A percentile compares a stretch with the other conserved stretches of the same genome.
Conservation (phyloP, 2,113 vertebrate genomes). For the Puffinus mauretanicus region DNA sequence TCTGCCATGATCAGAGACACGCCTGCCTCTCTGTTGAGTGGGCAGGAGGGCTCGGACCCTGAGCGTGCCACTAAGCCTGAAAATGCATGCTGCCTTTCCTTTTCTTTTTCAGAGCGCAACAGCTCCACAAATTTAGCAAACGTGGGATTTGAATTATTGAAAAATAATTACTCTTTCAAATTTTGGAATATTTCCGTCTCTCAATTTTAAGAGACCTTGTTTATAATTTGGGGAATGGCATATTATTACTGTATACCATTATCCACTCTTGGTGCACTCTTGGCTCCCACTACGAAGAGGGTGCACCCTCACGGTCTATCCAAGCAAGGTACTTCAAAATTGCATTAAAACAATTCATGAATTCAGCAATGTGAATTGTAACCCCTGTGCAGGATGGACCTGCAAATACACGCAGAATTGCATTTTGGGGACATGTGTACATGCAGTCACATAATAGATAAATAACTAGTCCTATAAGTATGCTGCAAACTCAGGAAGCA, state of each 20-base stretch:
- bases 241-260: background rate
- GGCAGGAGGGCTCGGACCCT: background rate
- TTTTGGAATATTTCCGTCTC: background rate
- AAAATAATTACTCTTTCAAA: background rate
- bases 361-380: background rate
- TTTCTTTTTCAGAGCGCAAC: background rate
- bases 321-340: background rate
- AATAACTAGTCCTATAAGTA: background rate
- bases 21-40: background rate
- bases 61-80: background rate
- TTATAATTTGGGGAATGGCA: background rate
- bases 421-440: background rate
- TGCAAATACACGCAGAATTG: background rate
- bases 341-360: background rate
- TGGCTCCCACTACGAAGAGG: background rate
- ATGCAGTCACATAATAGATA: background rate
- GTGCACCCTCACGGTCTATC: background rate
- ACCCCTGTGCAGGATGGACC: background rate
- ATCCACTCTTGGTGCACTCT: background rate
- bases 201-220: background rate
- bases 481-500: background rate
- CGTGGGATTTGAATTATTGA: background rate
- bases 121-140: background rate
- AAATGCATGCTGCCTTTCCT: background rate
- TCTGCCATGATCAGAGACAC: background rate